These are phyloP conservation scores for Eulimnadia texana DNA, from an alignment of 1,140 invertebrate species.

Conservation along the genomic window DNA sequence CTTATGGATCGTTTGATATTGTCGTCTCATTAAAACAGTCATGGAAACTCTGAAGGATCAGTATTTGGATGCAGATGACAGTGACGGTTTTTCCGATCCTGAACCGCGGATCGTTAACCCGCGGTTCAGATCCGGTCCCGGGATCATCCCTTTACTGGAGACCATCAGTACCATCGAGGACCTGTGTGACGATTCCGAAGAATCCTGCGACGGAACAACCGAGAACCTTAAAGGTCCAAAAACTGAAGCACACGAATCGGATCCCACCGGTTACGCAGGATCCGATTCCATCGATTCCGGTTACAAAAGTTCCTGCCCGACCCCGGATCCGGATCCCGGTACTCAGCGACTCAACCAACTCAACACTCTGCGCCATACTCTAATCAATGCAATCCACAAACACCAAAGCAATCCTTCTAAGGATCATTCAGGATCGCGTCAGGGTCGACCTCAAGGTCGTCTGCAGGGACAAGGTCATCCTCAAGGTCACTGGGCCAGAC, in stretches of 20 bases:
- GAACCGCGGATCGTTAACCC: neutral
- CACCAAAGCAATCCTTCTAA: neutral
- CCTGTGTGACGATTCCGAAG: slow-evolving; percentile 23
- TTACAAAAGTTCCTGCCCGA: slow-evolving; percentile 32
- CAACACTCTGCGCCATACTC: neutral
- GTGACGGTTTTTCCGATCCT: neutral
- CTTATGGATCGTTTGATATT: no score
- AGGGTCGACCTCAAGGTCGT: neutral
- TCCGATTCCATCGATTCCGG: slow-evolving; percentile 32
- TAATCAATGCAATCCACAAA: neutral
- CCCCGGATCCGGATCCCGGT: slow-evolving; percentile 22
- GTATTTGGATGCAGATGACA: neutral
- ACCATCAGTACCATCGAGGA: slow-evolving; percentile 28
- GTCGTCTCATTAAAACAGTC: no score
- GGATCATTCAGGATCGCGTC: neutral
- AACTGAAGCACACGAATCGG: neutral
- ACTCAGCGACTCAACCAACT: neutral
- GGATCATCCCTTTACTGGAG: slow-evolving; percentile 26
- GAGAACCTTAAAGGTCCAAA: neutral
- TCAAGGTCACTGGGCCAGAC: no score
- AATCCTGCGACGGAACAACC: slow-evolving; percentile 20
- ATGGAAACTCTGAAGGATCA: no score
- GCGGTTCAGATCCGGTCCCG: neutral
- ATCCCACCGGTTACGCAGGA: slow-evolving; percentile 27
- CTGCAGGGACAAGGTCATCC: no score